Evolutionary conservation across 2,113 vertebrate genomes (phyloP).

Genomic region (Ceyx melanurus): DNA sequence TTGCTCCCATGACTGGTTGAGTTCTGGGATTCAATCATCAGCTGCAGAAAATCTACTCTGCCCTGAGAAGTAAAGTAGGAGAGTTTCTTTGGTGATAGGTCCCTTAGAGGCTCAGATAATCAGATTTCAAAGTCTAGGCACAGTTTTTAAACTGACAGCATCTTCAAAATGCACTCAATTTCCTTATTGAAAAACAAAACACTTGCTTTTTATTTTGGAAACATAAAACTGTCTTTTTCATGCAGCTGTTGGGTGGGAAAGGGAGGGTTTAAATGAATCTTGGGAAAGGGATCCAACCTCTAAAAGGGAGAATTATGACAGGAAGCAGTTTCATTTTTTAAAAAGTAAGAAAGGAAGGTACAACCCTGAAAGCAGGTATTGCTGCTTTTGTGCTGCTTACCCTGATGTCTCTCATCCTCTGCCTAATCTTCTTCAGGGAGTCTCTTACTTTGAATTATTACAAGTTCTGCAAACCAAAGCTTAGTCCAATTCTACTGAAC

Average conservation of each 20-base stretch:
- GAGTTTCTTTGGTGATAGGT: background rate
- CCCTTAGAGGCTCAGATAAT: background rate
- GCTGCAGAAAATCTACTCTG: conserved; percentile 85
- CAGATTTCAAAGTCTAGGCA: background rate
- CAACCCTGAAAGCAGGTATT: background rate
- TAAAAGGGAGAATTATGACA: background rate
- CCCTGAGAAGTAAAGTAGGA: conserved; percentile 62
- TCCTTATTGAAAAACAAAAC: background rate
- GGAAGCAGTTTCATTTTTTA: background rate
- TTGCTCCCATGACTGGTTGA: background rate
- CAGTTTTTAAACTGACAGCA: background rate
- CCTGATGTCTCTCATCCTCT: background rate
- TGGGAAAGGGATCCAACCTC: background rate
- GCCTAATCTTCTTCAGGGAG: background rate
- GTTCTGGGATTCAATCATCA: conserved; percentile 84
- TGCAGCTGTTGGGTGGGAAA: background rate
- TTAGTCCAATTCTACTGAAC: background rate
- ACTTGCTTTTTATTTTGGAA: background rate
- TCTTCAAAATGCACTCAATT: background rate
- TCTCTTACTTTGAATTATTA: background rate
- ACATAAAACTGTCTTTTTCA: background rate
- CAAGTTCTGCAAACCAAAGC: background rate
- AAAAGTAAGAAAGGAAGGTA: background rate
- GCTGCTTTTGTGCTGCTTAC: background rate
- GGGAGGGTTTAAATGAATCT: background rate